A percentile compares a stretch with the other conserved stretches of the same genome.
phyloP scores from a whole-genome alignment of 2,797 vertebrate species.

The Mormyrus hasselquistii region DNA sequence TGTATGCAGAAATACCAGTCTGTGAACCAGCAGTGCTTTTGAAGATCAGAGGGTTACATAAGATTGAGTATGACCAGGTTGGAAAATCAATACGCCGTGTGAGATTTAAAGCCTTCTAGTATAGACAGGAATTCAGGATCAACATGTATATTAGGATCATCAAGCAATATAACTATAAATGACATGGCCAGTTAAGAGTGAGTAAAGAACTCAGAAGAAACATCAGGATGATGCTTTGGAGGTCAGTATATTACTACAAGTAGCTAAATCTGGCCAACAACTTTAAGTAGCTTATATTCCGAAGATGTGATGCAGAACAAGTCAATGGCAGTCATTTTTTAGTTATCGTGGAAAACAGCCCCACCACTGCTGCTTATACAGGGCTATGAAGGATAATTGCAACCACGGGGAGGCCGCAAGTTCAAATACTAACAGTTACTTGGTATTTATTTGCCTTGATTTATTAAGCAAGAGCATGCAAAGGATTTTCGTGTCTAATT shows the following conservation, averaged over 20 bases:
- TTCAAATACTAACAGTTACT: background rate
- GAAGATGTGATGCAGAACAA: background rate
- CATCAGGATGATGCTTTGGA: background rate
- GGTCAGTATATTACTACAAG: background rate
- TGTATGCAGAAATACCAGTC: background rate
- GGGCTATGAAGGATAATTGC: background rate
- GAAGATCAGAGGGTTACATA: background rate
- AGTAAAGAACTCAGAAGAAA: background rate
- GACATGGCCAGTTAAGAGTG: background rate
- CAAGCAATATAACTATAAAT: background rate
- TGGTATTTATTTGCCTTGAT: background rate
- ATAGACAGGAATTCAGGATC: background rate
- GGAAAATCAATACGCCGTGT: background rate
- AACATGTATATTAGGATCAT: background rate
- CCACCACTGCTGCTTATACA: background rate
- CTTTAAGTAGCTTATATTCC: background rate
- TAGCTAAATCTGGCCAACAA: background rate
- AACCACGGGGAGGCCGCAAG: background rate
- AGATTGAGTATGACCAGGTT: background rate
- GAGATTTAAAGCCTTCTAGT: background rate
- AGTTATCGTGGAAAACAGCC: background rate
- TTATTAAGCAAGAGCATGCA: background rate
- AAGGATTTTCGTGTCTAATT: background rate
- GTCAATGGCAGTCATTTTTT: background rate
- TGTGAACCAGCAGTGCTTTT: background rate